A percentile compares a stretch with the other conserved stretches of the same genome.
Evolutionary conservation across 2,113 vertebrate species (phyloP).

Genomic region (Callionymus lyra): DNA sequence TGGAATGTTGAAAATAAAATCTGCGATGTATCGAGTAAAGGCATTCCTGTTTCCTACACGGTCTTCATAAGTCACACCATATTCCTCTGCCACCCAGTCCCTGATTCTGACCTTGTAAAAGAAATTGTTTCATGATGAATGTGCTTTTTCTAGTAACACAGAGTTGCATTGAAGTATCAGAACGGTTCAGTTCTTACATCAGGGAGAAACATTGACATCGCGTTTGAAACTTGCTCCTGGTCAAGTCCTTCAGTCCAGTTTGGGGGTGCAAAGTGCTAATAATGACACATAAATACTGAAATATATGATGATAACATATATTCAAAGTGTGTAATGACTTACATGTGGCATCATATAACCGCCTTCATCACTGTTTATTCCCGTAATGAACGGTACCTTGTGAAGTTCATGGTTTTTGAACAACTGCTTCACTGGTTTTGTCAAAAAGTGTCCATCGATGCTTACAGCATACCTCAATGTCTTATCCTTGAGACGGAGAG

Average conservation of each 20-base stretch:
- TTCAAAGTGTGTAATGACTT: too few relatives aligned
- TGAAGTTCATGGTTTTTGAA: constrained; percentile 2
- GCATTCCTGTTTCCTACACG: constrained; percentile 46
- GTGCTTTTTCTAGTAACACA: too few relatives aligned
- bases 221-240: constrained; percentile 10
- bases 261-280: constrained; percentile 33
- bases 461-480: background rate
- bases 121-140: too few relatives aligned
- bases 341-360: background rate
- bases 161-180: background rate
- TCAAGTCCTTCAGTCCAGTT: constrained; percentile 66
- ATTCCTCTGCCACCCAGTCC: constrained; percentile 51
- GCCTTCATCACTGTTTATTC: constrained; percentile 1
- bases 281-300: background rate
- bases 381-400: constrained; percentile 3
- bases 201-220: constrained; percentile 7
- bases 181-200: constrained; percentile 43
- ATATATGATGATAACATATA: background rate
- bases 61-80: constrained; percentile 58
- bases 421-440: background rate
- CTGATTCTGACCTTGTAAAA: constrained; percentile 14
- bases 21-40: constrained; percentile 65
- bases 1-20: constrained; percentile 60
- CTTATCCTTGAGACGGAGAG: constrained; percentile 1
- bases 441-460: constrained; percentile 14